phyloP scores from a whole-genome alignment of 2,888 invertebrate genomes.

The Sussaba pulchella region DNA sequence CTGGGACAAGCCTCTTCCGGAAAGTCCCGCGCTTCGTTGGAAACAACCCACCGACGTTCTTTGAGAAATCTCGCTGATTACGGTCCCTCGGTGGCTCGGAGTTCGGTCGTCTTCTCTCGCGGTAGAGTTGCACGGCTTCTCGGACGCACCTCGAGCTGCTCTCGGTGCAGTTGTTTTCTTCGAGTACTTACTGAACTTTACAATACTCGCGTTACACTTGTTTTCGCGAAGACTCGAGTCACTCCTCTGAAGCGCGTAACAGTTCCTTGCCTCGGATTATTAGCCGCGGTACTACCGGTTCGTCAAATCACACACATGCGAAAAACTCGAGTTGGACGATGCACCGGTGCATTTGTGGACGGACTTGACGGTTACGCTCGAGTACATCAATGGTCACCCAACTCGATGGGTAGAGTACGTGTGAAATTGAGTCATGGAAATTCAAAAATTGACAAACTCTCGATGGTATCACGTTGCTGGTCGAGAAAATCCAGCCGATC shows the following conservation, averaged over 20 bases:
- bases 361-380: constrained; percentile 70
- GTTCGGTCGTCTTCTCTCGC: constrained; percentile 6
- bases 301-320: constrained; percentile 40
- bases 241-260: constrained; percentile 54
- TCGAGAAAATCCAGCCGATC: constrained; percentile 71
- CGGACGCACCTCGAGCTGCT: too few relatives aligned
- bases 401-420: constrained; percentile 70
- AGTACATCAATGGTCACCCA: constrained; percentile 68
- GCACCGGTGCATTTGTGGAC: constrained; percentile 66
- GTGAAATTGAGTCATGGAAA: constrained; percentile 70
- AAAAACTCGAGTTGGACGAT: constrained; percentile 18
- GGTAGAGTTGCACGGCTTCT: constrained; percentile 54
- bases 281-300: constrained; percentile 39
- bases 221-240: constrained; percentile 52
- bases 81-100: constrained; percentile 57
- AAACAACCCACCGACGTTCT: constrained; percentile 24
- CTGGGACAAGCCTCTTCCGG: constrained; percentile 48
- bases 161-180: too few relatives aligned
- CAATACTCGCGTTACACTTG: too few relatives aligned
- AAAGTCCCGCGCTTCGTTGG: constrained; percentile 11
- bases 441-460: constrained; percentile 55
- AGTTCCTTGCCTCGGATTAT: constrained; percentile 55
- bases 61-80: constrained; percentile 9
- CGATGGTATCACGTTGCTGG: constrained; percentile 71
- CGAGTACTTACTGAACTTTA: too few relatives aligned